These are phyloP conservation scores for Vicugna pacos DNA, from an alignment of 2,113 vertebrate genomes.

Conservation along the genomic window DNA sequence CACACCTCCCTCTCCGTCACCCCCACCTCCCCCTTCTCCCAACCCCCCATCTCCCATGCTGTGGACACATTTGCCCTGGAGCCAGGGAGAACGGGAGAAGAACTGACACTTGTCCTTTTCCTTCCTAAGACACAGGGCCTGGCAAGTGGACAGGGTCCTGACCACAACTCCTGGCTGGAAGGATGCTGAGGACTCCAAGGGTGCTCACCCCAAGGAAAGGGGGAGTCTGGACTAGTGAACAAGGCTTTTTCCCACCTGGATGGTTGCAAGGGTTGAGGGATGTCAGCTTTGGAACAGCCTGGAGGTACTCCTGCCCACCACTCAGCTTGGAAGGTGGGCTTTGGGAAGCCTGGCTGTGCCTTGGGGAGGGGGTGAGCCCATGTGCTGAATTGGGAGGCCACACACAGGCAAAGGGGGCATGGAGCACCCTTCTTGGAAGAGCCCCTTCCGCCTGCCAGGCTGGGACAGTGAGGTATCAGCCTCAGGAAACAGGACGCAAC, in stretches of 20 bases:
- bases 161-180: background rate
- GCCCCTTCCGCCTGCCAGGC: background rate
- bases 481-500: background rate
- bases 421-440: background rate
- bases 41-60: too few species aligned
- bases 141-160: background rate
- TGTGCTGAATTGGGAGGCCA: background rate
- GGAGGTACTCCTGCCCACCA: background rate
- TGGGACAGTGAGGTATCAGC: background rate
- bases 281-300: background rate
- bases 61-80: background rate
- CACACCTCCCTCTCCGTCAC: too few species aligned
- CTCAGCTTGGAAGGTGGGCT: background rate
- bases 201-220: background rate
- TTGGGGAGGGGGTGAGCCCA: background rate
- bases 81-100: background rate
- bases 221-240: background rate
- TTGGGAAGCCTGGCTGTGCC: background rate
- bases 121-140: background rate
- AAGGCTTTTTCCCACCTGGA: background rate
- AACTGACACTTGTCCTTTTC: too few species aligned
- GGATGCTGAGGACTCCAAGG: background rate
- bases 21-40: rapidly evolving
- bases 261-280: background rate
- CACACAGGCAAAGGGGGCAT: background rate